phyloP scores from a whole-genome alignment of 1,140 invertebrate species.

The Apis florea region DNA sequence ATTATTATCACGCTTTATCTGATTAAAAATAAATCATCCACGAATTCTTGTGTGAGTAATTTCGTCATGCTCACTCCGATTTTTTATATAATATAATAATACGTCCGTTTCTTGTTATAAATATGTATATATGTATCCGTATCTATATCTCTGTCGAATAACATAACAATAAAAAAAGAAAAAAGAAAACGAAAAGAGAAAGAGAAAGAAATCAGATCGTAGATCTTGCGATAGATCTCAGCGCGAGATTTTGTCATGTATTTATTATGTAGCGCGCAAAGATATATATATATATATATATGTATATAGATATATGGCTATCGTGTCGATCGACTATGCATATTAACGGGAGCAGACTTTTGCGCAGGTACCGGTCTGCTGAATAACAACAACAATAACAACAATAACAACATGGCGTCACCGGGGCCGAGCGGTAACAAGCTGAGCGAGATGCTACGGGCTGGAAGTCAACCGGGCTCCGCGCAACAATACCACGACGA shows the following conservation, averaged over 20 bases:
- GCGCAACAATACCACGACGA: constrained; percentile 85
- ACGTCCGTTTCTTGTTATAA: constrained; percentile 2
- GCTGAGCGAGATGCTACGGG: constrained; percentile 85
- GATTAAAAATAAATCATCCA: constrained; percentile 62
- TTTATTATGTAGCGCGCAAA: constrained; percentile 31
- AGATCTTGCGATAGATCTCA: too few relatives aligned
- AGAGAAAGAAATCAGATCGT: too few relatives aligned
- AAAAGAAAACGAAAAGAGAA: too few relatives aligned
- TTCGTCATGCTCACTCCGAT: constrained; percentile 49
- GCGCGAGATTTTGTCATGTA: not conserved
- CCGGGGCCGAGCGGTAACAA: constrained; percentile 82
- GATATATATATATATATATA: too few relatives aligned
- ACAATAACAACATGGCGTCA: constrained; percentile 84
- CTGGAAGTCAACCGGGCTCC: constrained; percentile 76
- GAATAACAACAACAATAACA: constrained; percentile 85
- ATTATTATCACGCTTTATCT: constrained; percentile 46
- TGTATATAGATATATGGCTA: too few relatives aligned
- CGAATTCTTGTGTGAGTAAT: constrained; percentile 64
- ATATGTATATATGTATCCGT: not conserved
- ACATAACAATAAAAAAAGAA: not conserved
- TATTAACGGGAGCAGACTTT: constrained; percentile 80
- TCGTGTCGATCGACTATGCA: not conserved
- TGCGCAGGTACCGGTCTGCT: constrained; percentile 82
- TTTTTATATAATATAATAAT: constrained; percentile 19
- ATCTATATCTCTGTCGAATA: constrained; percentile 15